A percentile compares a stretch with the other conserved stretches of the same genome.
phyloP scores from a whole-genome alignment of 2,113 vertebrate genomes.

The Galbula dea region DNA sequence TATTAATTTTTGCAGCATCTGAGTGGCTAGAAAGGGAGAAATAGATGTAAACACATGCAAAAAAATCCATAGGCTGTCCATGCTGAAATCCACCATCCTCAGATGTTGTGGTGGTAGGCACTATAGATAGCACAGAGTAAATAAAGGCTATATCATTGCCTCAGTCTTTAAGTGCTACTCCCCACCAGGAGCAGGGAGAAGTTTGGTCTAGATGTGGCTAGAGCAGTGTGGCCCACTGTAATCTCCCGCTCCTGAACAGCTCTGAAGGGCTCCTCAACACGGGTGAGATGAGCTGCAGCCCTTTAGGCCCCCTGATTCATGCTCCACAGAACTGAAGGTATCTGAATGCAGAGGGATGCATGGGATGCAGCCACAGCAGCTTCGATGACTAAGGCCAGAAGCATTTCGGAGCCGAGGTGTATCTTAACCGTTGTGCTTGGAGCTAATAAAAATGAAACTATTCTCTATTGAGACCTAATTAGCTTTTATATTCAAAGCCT shows the following conservation, averaged over 20 bases:
- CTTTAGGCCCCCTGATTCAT: not conserved
- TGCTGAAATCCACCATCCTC: not conserved
- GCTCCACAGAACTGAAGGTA: not conserved
- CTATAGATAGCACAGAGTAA: not conserved
- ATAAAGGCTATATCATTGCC: not conserved
- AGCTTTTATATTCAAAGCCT: constrained; percentile 63
- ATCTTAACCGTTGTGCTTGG: constrained; percentile 1
- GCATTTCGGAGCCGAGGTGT: constrained; percentile 5
- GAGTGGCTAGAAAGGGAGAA: not conserved
- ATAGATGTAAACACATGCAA: not conserved
- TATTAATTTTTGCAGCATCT: not conserved
- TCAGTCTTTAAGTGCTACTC: not conserved
- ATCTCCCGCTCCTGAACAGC: not conserved
- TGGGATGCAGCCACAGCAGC: rapidly evolving
- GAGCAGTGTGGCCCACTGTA: not conserved
- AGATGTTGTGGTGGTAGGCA: not conserved
- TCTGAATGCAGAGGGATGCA: not conserved
- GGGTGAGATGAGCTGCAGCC: not conserved
- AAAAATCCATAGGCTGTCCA: not conserved
- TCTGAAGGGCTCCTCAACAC: not conserved
- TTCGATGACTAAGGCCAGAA: constrained; percentile 37
- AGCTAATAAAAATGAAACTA: constrained; percentile 66
- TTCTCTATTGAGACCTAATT: constrained; percentile 71
- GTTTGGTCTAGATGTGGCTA: not conserved
- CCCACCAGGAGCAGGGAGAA: not conserved